Evolutionary conservation across 2,888 invertebrate species (phyloP).

Genomic region (Thecophora atra): DNA sequence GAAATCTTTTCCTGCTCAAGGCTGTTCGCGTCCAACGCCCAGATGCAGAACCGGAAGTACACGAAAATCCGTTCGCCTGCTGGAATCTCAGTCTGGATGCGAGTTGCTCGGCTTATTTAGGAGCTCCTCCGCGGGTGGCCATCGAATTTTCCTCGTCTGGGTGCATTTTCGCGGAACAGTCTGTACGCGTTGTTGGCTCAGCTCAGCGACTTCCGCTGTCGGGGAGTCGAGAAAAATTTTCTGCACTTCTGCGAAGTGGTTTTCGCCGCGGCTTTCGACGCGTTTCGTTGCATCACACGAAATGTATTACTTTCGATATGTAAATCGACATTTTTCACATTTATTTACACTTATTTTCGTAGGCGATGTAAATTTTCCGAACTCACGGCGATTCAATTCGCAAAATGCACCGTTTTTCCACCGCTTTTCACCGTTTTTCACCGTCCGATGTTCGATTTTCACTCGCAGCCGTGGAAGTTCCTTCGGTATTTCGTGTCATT

Average conservation of each 20-base stretch:
- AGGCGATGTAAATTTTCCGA: neutral
- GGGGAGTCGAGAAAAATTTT: conserved; percentile 33
- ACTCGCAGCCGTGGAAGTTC: conserved; percentile 46
- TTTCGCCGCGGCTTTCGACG: conserved; percentile 8
- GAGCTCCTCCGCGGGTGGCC: neutral
- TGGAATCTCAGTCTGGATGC: neutral
- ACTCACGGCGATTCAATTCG: no score
- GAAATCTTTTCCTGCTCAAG: conserved; percentile 1
- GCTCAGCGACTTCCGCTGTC: conserved; percentile 35
- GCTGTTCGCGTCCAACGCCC: conserved; percentile 45
- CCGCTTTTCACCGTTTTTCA: no score
- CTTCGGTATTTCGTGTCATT: conserved; percentile 58
- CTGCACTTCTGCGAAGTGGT: neutral
- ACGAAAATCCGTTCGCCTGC: conserved; percentile 5
- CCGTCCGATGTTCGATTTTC: conserved; percentile 18
- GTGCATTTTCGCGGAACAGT: conserved; percentile 40
- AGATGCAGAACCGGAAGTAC: conserved; percentile 45
- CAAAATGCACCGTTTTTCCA: conserved; percentile 4
- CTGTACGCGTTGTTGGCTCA: conserved; percentile 46
- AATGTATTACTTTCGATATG: neutral
- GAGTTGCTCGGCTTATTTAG: neutral
- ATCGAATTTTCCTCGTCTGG: conserved; percentile 2
- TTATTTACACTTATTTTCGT: neutral
- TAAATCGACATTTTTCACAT: neutral
- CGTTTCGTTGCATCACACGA: conserved; percentile 6